Evolutionary conservation across 2,888 invertebrate genomes (phyloP).

Genomic region (Phorcus lineatus): DNA sequence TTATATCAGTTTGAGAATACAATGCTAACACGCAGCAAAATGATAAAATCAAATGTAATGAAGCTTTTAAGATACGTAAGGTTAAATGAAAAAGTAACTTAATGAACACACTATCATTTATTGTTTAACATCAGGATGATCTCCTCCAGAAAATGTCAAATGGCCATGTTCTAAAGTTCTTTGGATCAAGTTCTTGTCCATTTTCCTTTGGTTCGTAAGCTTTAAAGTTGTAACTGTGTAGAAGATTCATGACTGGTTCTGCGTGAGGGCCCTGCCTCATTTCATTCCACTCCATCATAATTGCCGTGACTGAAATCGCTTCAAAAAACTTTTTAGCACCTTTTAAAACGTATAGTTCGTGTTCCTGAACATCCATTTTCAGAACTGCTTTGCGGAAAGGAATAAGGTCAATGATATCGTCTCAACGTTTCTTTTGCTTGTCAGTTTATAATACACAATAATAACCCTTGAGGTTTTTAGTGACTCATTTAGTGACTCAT

Average conservation of each 20-base stretch:
- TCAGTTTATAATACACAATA: too few relatives aligned
- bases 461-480: too few relatives aligned
- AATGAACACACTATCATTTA: too few relatives aligned
- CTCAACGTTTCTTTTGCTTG: too few relatives aligned
- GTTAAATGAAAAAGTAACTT: too few relatives aligned
- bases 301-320: neutral
- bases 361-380: constrained; percentile 11
- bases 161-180: neutral
- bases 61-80: too few relatives aligned
- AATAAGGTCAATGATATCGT: constrained; percentile 5
- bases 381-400: constrained; percentile 5
- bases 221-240: neutral
- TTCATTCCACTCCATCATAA: constrained; percentile 6
- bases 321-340: constrained; percentile 4
- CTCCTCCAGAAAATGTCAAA: constrained; percentile 4
- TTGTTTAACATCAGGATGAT: too few relatives aligned
- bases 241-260: neutral
- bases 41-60: too few relatives aligned
- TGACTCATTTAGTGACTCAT: too few relatives aligned
- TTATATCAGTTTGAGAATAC: too few relatives aligned
- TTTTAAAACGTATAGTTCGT: neutral
- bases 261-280: neutral
- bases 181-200: neutral
- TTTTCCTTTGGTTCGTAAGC: neutral
- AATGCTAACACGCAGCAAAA: too few relatives aligned